Evolutionary conservation across 2,888 invertebrate species (phyloP), one percentile per base, ranked within the genome.

Genomic region (Protophormia terraenovae): DNA sequence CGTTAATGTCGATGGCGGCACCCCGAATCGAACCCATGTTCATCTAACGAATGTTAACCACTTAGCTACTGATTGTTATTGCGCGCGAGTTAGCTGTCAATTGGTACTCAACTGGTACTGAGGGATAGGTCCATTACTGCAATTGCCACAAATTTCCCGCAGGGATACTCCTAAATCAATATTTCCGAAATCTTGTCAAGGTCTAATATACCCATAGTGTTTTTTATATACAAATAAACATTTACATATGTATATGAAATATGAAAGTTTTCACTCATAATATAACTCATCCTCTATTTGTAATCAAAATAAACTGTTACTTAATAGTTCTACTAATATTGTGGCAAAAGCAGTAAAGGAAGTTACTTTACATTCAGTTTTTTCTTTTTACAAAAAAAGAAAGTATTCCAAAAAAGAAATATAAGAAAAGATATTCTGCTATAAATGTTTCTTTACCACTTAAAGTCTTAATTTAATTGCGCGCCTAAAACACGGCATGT

Each of bases 401-500:
- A 16, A 58, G 12, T 12, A 41, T 12, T n/a, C n/a, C n/a, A n/a
- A 38, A 50, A 19, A 69, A 53, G 41, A n/a, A 27, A 29, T 6
- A 24, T 32, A 47, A 14, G 10, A 55, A 35, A 45, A 50, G 14
- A 29, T 60, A 41, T 50, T 29, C 55, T 19, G n/a, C 62, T 60
- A 66, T 53, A 78, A 78, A 83, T 76, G 77, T 47, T 41, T 47
- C 32, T 75, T 64, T 45, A 53, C 47, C 76, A 84, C 60, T 73
- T 73, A 32, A 76, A 84, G 66, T 71, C 75, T 80, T 76, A 84
- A 80, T 84, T 76, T 71, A 80, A 76, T 84, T 84, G 76, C 58
- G 79, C 75, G 47, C 64, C 64, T 62, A 47, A 45, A 71, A 84
- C 67, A 41, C 64, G 47, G 38, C 35, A 76, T 58, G 58, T 58